Evolutionary conservation across 2,797 vertebrate species (phyloP).

Genomic region (Luscinia luscinia): DNA sequence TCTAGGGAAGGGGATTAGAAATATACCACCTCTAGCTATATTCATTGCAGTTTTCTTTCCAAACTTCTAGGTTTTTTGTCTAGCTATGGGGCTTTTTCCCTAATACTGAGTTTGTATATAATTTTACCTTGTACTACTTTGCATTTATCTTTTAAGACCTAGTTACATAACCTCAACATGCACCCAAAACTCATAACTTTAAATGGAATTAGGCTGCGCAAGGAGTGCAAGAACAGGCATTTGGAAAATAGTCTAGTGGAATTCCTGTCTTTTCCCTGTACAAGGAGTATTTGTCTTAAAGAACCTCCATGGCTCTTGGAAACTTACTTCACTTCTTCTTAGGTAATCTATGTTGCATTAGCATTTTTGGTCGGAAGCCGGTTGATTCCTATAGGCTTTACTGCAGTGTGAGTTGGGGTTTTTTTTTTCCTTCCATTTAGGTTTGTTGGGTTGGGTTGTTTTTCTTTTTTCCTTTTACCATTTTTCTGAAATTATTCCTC

Average conservation of each 20-base stretch:
- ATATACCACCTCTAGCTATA: background rate
- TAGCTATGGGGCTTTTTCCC: background rate
- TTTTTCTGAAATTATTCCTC: background rate
- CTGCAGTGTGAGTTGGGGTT: background rate
- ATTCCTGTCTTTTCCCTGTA: background rate
- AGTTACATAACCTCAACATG: background rate
- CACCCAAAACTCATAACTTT: background rate
- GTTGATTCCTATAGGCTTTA: background rate
- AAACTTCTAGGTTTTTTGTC: background rate
- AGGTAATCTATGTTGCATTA: constrained; percentile 24
- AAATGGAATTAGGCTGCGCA: constrained; percentile 4
- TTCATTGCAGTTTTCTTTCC: background rate
- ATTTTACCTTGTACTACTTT: background rate
- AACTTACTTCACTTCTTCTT: constrained; percentile 17
- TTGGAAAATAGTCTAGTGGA: constrained; percentile 15
- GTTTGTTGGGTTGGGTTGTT: background rate
- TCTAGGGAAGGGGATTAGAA: constrained; percentile 52
- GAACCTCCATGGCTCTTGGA: background rate
- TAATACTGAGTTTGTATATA: background rate
- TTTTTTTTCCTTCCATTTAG: background rate
- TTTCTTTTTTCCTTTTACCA: background rate
- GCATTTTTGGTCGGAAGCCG: constrained; percentile 8
- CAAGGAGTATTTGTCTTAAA: constrained; percentile 17
- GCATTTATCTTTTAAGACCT: background rate
- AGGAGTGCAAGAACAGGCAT: background rate